Conservation (phyloP, 2,113 vertebrate species). For the Synodontis membranacea region DNA sequence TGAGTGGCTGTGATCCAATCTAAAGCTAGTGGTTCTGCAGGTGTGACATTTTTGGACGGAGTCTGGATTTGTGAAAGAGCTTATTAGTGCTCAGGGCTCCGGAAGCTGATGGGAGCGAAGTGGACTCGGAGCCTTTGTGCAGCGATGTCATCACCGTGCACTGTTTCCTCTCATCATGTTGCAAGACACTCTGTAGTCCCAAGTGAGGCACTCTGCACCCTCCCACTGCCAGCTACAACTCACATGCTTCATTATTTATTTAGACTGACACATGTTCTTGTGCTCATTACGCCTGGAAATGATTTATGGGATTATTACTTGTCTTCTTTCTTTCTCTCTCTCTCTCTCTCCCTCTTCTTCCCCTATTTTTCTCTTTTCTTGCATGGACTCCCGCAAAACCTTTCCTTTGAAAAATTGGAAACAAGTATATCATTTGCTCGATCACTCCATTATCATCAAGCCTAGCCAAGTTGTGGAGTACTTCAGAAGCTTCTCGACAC, state of each 20-base stretch:
- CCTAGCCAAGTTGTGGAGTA: background rate
- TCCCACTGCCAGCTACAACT: constrained; percentile 58
- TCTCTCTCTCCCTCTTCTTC: background rate
- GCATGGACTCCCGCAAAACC: background rate
- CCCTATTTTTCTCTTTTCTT: background rate
- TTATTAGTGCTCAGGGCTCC: constrained; percentile 19
- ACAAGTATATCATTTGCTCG: background rate
- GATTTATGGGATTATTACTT: constrained; percentile 64
- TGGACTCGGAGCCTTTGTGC: constrained; percentile 35
- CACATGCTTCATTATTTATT: constrained; percentile 68
- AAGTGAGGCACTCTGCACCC: background rate
- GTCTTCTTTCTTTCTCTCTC: background rate
- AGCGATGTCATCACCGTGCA: constrained; percentile 50
- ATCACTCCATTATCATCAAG: background rate
- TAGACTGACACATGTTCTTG: constrained; percentile 67
- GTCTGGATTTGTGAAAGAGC: background rate
- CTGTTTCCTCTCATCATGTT: constrained; percentile 9
- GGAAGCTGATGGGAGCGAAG: constrained; percentile 5
- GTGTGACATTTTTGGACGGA: background rate
- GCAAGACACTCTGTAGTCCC: background rate
- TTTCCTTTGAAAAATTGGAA: background rate
- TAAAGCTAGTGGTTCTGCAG: background rate
- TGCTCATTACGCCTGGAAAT: constrained; percentile 69
- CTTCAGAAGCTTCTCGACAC: constrained; percentile 1
- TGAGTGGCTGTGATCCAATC: background rate